Percentiles rank a stretch among this genome's conserved stretches.
These are phyloP conservation scores for Vollenhovia emeryi DNA, from an alignment of 1,140 invertebrate genomes.

Conservation along the genomic window DNA sequence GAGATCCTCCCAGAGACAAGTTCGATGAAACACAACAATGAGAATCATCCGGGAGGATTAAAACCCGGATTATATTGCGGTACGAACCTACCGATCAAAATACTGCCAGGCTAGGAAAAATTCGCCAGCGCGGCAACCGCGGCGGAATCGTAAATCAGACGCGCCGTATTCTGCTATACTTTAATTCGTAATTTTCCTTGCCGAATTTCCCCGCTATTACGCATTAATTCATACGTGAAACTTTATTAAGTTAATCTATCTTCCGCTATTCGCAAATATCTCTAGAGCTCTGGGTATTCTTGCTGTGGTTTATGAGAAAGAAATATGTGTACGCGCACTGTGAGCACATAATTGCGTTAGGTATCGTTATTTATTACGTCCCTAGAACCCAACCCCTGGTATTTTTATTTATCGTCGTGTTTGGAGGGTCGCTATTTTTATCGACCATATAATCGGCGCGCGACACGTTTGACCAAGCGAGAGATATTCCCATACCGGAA, in stretches of 20 bases:
- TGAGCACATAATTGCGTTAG: slow-evolving; percentile 76
- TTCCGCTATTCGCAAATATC: background rate
- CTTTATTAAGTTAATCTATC: background rate
- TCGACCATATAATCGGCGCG: slow-evolving; percentile 73
- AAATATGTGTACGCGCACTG: slow-evolving; percentile 42
- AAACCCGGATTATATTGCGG: slow-evolving; percentile 68
- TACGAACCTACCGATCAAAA: slow-evolving; percentile 64
- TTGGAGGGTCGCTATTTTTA: slow-evolving; percentile 75
- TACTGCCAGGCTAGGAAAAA: slow-evolving; percentile 55
- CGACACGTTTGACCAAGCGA: slow-evolving; percentile 62
- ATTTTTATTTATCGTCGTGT: slow-evolving; percentile 74
- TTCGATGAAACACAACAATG: slow-evolving; percentile 74
- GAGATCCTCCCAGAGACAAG: slow-evolving; percentile 61
- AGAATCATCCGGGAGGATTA: slow-evolving; percentile 69
- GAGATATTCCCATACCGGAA: slow-evolving; percentile 28
- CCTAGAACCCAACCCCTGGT: slow-evolving; percentile 51
- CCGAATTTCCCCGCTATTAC: background rate
- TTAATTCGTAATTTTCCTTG: slow-evolving; percentile 3
- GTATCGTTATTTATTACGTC: slow-evolving; percentile 73
- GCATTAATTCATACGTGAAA: background rate
- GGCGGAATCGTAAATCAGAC: slow-evolving; percentile 53
- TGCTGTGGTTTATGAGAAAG: slow-evolving; percentile 17
- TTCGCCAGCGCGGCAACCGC: slow-evolving; percentile 34
- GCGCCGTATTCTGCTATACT: slow-evolving; percentile 21
- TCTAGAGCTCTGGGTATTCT: background rate